phyloP scores from a whole-genome alignment of 2,797 vertebrate species.

The Babyrousa celebensis region DNA sequence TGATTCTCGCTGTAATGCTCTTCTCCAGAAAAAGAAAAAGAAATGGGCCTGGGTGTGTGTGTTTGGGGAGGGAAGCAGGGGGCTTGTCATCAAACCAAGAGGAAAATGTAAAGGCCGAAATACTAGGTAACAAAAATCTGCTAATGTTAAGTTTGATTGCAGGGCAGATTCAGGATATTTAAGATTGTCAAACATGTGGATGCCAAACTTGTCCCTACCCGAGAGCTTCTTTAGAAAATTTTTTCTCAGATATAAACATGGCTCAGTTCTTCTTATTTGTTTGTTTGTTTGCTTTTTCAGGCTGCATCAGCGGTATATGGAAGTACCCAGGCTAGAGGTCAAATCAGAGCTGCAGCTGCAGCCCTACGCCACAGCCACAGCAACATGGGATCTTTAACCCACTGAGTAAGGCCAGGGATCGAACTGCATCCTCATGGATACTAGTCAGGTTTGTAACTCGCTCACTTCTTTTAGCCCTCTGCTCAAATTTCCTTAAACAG shows the following conservation, averaged over 20 bases:
- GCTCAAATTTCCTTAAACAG: slow-evolving; percentile 32
- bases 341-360: too few relatives aligned
- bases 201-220: not conserved
- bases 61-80: too few relatives aligned
- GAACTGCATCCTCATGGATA: too few relatives aligned
- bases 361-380: too few relatives aligned
- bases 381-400: too few relatives aligned
- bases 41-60: not conserved
- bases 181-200: not conserved
- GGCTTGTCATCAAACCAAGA: not conserved
- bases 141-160: not conserved
- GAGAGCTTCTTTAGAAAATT: slow-evolving; percentile 2
- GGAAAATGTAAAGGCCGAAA: slow-evolving; percentile 2
- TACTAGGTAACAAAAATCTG: not conserved
- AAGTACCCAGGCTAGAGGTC: too few relatives aligned
- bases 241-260: not conserved
- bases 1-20: not conserved
- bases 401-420: too few relatives aligned
- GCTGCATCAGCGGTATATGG: too few relatives aligned
- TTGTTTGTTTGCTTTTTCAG: too few relatives aligned
- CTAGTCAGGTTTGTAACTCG: too few relatives aligned
- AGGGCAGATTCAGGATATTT: not conserved
- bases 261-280: too few relatives aligned
- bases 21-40: slow-evolving; percentile 20
- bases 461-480: not conserved